Evolutionary conservation across 2,797 vertebrate genomes (phyloP), one percentile per base, ranked within the genome.

Genomic region (Microctenopoma lineatum): DNA sequence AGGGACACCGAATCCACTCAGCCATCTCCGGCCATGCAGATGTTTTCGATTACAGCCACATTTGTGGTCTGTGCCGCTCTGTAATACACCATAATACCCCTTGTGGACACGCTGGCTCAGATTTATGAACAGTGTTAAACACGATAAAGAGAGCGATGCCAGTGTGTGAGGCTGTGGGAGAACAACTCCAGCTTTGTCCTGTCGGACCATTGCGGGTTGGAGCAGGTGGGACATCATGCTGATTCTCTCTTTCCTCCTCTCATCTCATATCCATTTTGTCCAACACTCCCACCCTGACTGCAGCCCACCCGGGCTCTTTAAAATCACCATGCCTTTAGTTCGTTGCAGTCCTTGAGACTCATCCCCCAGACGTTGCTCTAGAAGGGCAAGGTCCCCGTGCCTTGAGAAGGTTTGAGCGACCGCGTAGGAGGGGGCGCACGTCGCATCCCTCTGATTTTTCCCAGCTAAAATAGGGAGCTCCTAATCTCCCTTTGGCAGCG

Each of bases 391-490:
- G 63, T 66, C 73, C 60, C 78, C 25, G 71, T 46, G 58, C 70
- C 75, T 84, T 82, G 80, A 85, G 85, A 81, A 87, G 86, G 76
- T 68, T 21, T 42, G 77, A 58, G 73, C 5, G 32, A 1, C 47
- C 5, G n/a, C 56, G 55, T 34, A 25, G 58, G 62, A 36, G 32
- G 32, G 34, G 64, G n/a, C 15, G 25, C 54, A 45, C 41, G 12
- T 64, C 56, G 56, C 70, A 81, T 89, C 92, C 84, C 87, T 89
- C 85, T 87, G 90, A 89, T 92, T 91, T 89, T 93, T 92, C 90
- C 85, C 91, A 89, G 89, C 94, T 94, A 94, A 93, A 94, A 93
- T 91, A 92, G 88, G 92, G 92, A 90, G 79, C 79, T 85, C 84
- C 86, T 94, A 94, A 95, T 92, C 93, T 93, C 91, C 81, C 67